Evolutionary conservation across 2,113 vertebrate species (phyloP), one percentile per base, ranked within the genome.

Genomic region (Dipodomys merriami): DNA sequence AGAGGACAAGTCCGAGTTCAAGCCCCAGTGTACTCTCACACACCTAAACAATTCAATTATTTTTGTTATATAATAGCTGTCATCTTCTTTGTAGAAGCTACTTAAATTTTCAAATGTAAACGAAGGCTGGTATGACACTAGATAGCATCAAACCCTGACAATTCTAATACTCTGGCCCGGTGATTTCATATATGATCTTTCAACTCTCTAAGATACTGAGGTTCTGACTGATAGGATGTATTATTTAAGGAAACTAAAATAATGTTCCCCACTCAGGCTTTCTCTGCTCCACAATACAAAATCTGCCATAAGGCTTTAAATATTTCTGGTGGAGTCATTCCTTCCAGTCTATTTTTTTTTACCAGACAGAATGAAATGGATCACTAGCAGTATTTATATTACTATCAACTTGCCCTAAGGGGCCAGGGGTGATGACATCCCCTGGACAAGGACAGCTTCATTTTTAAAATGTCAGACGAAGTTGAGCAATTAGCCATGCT

Each of bases 81-180:
- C 78, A 16, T 79, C 15, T 78, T 88, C 68, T 81, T 94, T 69
- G 29, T 27, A 73, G 15, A 92, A 88, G 20, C n/a, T 69, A 64
- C 57, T 82, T 86, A 81, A 76, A 91, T 44, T 88, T 15, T 67
- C 23, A 91, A 87, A 91, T 11, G 22, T 25, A 80, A 73, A 69
- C 12, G 18, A 44, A 67, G 27, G 76, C 19, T 71, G 20, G 10
- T 39, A 39, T 39, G 39, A 39, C 39, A 67, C 62, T 92, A 77
- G 29, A 25, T 84, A 30, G 11, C 35, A 18, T 64, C 71, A 86
- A 57, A 1, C 84, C 23, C 30, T 68, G 60, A 74, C 30, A 83
- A 44, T 73, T 81, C 22, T 68, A 87, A 65, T 33, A 76, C 44
- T 72, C 23, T 67, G 6, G 11, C 2, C 15, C 19, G 72, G 6